phyloP scores from a whole-genome alignment of 1,140 invertebrate species.

The Panagrolaimus sp. region DNA sequence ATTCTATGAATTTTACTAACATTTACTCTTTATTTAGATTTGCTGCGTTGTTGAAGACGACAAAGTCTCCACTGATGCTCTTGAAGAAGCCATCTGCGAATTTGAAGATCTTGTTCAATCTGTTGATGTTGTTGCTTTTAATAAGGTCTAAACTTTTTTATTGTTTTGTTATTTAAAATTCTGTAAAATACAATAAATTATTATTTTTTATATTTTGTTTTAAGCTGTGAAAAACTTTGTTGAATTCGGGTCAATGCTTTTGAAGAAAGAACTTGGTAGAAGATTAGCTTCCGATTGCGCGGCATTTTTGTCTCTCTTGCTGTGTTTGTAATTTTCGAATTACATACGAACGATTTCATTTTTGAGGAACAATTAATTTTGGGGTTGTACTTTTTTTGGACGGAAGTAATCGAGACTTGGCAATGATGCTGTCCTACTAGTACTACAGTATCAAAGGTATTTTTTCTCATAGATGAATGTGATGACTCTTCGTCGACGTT shows the following conservation, averaged over 20 bases:
- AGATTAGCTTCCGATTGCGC: slow-evolving; percentile 15
- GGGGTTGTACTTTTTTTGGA: too few species aligned
- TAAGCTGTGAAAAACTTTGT: background rate
- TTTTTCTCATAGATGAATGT: too few species aligned
- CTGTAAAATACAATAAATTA: slow-evolving; percentile 4
- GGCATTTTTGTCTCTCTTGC: background rate
- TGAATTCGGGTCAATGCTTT: background rate
- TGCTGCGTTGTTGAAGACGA: slow-evolving; percentile 38
- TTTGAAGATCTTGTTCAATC: slow-evolving; percentile 41
- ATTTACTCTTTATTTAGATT: background rate
- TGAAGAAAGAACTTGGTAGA: background rate
- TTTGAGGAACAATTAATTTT: too few species aligned
- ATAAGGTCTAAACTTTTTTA: slow-evolving; percentile 36
- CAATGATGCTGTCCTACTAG: too few species aligned
- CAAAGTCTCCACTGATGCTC: slow-evolving; percentile 40
- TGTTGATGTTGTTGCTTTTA: slow-evolving; percentile 46
- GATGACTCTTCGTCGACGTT: too few species aligned
- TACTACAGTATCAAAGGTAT: too few species aligned
- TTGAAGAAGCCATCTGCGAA: slow-evolving; percentile 41
- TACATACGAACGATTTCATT: background rate
- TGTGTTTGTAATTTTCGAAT: slow-evolving; percentile 5
- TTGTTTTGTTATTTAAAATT: slow-evolving; percentile 12
- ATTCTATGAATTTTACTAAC: slow-evolving; percentile 15
- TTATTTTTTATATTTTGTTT: background rate
- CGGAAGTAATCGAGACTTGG: too few species aligned